Base-by-base conservation (phyloP, 2,888 invertebrate genomes). In the Venusia cambrica region DNA sequence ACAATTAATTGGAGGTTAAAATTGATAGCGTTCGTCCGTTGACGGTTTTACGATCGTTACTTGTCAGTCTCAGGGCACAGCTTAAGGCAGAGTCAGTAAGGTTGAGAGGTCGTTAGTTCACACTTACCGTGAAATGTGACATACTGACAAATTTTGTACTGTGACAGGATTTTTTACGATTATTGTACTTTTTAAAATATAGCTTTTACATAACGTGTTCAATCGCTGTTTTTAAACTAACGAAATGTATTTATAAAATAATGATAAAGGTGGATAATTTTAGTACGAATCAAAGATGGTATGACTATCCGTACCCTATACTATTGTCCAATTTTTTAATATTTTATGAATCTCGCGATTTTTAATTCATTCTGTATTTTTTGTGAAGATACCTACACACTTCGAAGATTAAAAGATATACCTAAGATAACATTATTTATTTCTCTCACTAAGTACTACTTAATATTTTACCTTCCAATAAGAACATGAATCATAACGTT, bases 41-140 rank as follows among this genome's bases (percentile, higher is more conserved):
- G 45, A 50, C 45, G 26, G 43, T 43, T 49, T 52, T 46, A 50
- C 45, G 46, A 46, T 36, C 37, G 31, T 34, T 14, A 22, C 32
- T 36, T 35, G 40, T 43, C 43, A 50, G 21, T 22, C 24, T 32
- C 22, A 26, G 21, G 35, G 30, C 21, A 36, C 10, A 26, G 40
- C 10, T 35, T 28, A 11, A 5, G 18, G 4, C 1, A 32, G 7
- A 31, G 40, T 35, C 5, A 37, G 20, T 37, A 27, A 19, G 15
- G 18, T n/a, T 12, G 6, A 21, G 5, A 32, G 36, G 25, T 35
- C 24, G 24, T 41, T 44, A 20, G 22, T 37, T 43, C 13, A 38
- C 42, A 43, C 36, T 28, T 37, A 31, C 34, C 21, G 34, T 20
- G 21, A 36, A 41, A 28, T 31, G 32, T 34, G 15, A 25, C 35